Conservation (phyloP, 2,888 invertebrate species). For the Galerucella nymphaeae region DNA sequence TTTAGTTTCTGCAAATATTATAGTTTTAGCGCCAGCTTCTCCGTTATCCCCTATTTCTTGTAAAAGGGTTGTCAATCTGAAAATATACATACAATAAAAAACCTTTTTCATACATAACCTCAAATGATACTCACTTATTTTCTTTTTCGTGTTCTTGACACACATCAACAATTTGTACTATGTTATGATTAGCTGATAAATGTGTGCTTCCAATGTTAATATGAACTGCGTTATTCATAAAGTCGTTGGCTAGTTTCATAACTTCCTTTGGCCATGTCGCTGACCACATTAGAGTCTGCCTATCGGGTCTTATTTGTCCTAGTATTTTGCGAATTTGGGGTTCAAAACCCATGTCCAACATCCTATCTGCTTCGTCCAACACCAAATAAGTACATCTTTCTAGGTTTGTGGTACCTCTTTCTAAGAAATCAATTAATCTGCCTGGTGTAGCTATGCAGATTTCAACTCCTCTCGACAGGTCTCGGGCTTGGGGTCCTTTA, state of each 20-base stretch:
- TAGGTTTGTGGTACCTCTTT: constrained; percentile 77
- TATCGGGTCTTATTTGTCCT: constrained; percentile 90
- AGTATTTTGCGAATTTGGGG: constrained; percentile 95
- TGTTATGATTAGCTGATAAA: constrained; percentile 91
- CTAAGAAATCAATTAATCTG: constrained; percentile 83
- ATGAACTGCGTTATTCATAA: constrained; percentile 88
- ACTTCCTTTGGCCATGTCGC: constrained; percentile 99
- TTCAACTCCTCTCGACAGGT: constrained; percentile 78
- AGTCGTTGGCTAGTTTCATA: constrained; percentile 89
- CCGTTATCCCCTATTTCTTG: constrained; percentile 82
- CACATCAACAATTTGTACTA: constrained; percentile 86
- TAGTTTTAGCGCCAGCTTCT: constrained; percentile 87
- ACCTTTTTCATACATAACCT: neutral
- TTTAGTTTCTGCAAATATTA: constrained; percentile 96
- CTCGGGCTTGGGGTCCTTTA: constrained; percentile 82
- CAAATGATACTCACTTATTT: constrained; percentile 56
- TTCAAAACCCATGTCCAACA: constrained; percentile 98
- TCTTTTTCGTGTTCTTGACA: constrained; percentile 90
- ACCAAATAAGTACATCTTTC: constrained; percentile 87
- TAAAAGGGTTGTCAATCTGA: constrained; percentile 76
- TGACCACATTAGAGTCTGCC: constrained; percentile 98
- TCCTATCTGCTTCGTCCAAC: constrained; percentile 95
- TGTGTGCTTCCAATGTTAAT: constrained; percentile 91
- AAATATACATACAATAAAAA: constrained; percentile 49
- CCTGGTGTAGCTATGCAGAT: constrained; percentile 92